Conservation (phyloP, 2,888 invertebrate species). For the Molanna angustata region DNA sequence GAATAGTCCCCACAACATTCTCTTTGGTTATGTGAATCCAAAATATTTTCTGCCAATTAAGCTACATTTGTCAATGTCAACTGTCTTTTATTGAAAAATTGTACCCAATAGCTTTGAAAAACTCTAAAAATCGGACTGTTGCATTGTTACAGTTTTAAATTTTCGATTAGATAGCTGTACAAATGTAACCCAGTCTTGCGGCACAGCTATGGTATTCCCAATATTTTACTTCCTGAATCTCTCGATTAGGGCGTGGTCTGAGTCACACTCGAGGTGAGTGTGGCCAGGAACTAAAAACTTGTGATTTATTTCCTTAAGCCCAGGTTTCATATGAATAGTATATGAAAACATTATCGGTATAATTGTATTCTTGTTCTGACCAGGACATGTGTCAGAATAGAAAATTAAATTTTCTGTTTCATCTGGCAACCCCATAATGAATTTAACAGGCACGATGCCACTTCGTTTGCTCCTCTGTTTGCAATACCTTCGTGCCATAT, state of each 20-base stretch:
- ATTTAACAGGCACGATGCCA: constrained; percentile 18
- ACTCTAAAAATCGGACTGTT: constrained; percentile 1
- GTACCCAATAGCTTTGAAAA: neutral
- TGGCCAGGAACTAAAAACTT: constrained; percentile 6
- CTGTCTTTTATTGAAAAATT: neutral
- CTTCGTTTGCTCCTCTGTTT: constrained; percentile 8
- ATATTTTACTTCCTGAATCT: constrained; percentile 3
- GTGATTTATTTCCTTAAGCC: constrained; percentile 3
- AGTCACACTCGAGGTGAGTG: constrained; percentile 2
- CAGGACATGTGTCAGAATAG: constrained; percentile 15
- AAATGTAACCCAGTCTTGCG: constrained; percentile 2
- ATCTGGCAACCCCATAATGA: constrained; percentile 6
- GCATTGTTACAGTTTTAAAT: neutral
- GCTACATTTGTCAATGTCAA: neutral
- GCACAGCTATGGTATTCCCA: neutral
- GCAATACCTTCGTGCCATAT: constrained; percentile 20
- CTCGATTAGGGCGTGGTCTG: constrained; percentile 2
- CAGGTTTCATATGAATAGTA: constrained; percentile 1
- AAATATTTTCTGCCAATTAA: constrained; percentile 1
- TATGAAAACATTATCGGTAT: constrained; percentile 14
- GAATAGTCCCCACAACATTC: neutral
- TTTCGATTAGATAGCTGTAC: neutral
- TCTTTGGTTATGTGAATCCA: neutral
- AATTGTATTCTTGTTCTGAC: constrained; percentile 33
- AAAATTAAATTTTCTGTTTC: constrained; percentile 4